These are phyloP conservation scores for Agrochola litura DNA, from an alignment of 2,888 invertebrate genomes.

Conservation along the genomic window DNA sequence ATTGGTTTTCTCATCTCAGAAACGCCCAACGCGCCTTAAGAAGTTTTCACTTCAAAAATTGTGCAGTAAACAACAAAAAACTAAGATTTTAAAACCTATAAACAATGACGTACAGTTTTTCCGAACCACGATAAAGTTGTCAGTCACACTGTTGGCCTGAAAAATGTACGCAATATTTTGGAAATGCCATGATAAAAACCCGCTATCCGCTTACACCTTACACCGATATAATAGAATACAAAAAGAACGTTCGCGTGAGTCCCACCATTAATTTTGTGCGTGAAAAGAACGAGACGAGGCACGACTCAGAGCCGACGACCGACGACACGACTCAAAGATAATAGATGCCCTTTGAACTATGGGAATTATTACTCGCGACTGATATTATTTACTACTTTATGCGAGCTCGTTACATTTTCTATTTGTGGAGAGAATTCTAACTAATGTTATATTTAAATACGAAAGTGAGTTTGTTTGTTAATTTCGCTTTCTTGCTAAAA, in stretches of 20 bases:
- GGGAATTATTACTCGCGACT: conserved; percentile 72
- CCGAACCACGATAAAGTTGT: neutral
- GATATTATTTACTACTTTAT: conserved; percentile 49
- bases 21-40: too few relatives aligned
- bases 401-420: conserved; percentile 21
- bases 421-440: conserved; percentile 6
- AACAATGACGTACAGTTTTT: neutral
- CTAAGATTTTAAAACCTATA: too few relatives aligned
- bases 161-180: neutral
- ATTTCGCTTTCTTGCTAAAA: neutral
- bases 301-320: conserved; percentile 73
- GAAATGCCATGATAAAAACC: too few relatives aligned
- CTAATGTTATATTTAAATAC: neutral
- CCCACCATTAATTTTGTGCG: conserved; percentile 86
- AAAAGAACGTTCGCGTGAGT: conserved; percentile 81
- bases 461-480: neutral
- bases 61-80: too few relatives aligned
- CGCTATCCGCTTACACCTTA: neutral
- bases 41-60: too few relatives aligned
- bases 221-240: conserved; percentile 43
- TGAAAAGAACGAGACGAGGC: conserved; percentile 82
- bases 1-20: too few relatives aligned
- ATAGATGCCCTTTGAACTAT: conserved; percentile 78
- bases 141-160: too few relatives aligned
- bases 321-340: conserved; percentile 77